Base-by-base conservation (phyloP, 1,140 invertebrate genomes). In the Atta cephalotes region DNA sequence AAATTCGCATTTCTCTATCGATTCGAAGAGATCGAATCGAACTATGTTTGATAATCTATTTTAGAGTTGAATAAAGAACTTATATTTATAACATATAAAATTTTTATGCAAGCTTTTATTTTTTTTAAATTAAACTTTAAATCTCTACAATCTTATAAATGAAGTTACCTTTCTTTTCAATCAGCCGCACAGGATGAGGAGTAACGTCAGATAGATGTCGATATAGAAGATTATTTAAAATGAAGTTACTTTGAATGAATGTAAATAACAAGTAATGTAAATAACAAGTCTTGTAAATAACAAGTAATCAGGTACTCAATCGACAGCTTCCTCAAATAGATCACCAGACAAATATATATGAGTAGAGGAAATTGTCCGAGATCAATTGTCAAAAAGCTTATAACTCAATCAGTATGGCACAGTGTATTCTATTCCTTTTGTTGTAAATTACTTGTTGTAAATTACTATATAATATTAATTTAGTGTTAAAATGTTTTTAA, bases 121-220 rank as follows among this genome's bases (percentile, higher is more conserved):
- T 60, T 25, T 14, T 25, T 3, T 58, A 0, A 58, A n/a, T 49
- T 49, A n/a, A 3, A 62, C n/a, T 60, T 62, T 18, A 53, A 3
- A 53, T 10, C 1, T 28, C 0, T 25, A 12, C 10, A 2, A 53
- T 25, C n/a, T 5, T 3, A 14, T 3, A 21, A 62, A 62, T 6
- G 35, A 35, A 68, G n/a, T 60, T 86, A 91, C 91, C 79, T 88
- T 49, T 25, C 31, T 68, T 0, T 45, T 84, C 62, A 70, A 66
- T 66, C 86, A 89, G 3, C 60, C 62, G 10, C 78, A 45, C 49
- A 82, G 35, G 4, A 92, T 76, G 9, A 87, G 28, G 35, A 35
- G 62, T 6, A 91, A 49, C 12, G 78, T 86, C n/a, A 88, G 14
- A 14, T 76, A 28, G 3, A 81, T 63, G 16, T 89, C 82, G 12